Conservation (phyloP, 2,888 invertebrate species). For the Plusia festucae region DNA sequence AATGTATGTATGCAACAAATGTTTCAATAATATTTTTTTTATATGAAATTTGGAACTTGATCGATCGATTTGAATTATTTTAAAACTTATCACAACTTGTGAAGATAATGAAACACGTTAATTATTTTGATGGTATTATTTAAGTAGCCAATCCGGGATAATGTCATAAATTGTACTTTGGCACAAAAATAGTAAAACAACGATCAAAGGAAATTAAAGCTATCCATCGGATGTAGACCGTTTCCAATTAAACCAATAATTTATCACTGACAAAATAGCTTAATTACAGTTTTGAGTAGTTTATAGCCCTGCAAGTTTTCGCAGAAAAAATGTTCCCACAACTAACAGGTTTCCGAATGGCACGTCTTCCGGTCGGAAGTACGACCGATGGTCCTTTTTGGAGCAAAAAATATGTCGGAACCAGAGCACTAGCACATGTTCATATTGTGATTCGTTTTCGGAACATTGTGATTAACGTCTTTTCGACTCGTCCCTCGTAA, state of each 20-base stretch:
- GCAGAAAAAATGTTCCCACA: constrained; percentile 85
- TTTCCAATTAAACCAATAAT: constrained; percentile 58
- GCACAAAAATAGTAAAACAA: constrained; percentile 44
- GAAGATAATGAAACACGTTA: not conserved
- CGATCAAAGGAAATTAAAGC: constrained; percentile 54
- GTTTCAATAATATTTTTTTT: not conserved
- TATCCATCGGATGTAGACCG: constrained; percentile 56
- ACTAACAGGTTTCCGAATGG: constrained; percentile 85
- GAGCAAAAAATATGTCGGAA: constrained; percentile 75
- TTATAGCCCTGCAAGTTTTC: constrained; percentile 69
- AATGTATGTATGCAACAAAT: not conserved
- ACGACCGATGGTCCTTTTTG: constrained; percentile 81
- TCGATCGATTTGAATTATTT: not conserved
- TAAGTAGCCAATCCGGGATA: constrained; percentile 14
- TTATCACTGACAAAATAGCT: constrained; percentile 62
- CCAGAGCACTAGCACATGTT: constrained; percentile 77
- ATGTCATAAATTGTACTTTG: constrained; percentile 35
- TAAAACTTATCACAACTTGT: not conserved
- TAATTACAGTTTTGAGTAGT: constrained; percentile 65
- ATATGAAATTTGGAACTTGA: not conserved
- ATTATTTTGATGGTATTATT: constrained; percentile 9
- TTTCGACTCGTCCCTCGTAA: constrained; percentile 71
- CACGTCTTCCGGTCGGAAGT: constrained; percentile 87
- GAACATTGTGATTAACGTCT: constrained; percentile 78
- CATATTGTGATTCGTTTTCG: constrained; percentile 69